Evolutionary conservation across 2,113 vertebrate genomes (phyloP).

Genomic region (Odontesthes bonariensis): DNA sequence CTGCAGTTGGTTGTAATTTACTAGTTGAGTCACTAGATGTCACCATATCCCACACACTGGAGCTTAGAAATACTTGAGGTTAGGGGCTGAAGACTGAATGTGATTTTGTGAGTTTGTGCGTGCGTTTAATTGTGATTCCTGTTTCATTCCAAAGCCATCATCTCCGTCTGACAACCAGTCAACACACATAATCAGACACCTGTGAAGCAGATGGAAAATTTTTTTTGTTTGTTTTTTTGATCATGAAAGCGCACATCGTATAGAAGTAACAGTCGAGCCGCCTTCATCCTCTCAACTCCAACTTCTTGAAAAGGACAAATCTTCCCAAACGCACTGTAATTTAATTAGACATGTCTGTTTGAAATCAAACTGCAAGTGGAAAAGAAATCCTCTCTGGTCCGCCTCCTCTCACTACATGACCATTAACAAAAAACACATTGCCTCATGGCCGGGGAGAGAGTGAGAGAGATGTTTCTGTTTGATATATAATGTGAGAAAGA

Average conservation of each 20-base stretch:
- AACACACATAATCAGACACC: slow-evolving; percentile 46
- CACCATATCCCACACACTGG: background rate
- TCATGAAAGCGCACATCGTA: slow-evolving; percentile 8
- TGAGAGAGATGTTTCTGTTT: slow-evolving; percentile 79
- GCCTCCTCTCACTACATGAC: slow-evolving; percentile 61
- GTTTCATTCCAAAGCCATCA: slow-evolving; percentile 28
- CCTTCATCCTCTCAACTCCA: slow-evolving; percentile 36
- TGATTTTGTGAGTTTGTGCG: background rate
- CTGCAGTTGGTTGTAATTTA: background rate
- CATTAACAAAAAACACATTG: slow-evolving; percentile 86
- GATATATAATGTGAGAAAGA: slow-evolving; percentile 89
- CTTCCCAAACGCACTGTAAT: slow-evolving; percentile 57
- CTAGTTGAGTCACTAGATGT: background rate
- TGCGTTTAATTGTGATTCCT: background rate
- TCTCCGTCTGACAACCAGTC: slow-evolving; percentile 28
- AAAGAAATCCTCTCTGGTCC: slow-evolving; percentile 60
- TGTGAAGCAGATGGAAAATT: slow-evolving; percentile 42
- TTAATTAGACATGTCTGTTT: slow-evolving; percentile 70
- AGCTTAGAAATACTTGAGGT: slow-evolving; percentile 2
- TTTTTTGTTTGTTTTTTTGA: slow-evolving; percentile 19
- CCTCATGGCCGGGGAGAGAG: slow-evolving; percentile 44
- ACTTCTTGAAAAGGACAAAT: slow-evolving; percentile 51
- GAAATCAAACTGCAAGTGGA: slow-evolving; percentile 74
- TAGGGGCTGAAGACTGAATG: background rate
- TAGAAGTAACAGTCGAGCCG: slow-evolving; percentile 30